Evolutionary conservation across 2,888 invertebrate genomes (phyloP).

Genomic region (Euzetes globulus): DNA sequence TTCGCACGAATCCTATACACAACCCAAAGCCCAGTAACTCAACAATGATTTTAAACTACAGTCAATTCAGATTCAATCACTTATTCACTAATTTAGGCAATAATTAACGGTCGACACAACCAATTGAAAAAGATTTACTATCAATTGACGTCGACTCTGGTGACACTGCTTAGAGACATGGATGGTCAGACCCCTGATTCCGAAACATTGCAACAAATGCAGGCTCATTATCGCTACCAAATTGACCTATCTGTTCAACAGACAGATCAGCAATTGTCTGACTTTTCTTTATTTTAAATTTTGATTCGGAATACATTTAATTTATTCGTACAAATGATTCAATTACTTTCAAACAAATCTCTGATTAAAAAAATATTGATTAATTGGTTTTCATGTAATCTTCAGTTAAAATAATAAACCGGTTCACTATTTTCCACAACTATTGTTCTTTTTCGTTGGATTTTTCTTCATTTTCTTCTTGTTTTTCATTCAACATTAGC

Average conservation of each 20-base stretch:
- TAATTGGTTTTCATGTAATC: no score
- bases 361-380: no score
- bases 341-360: background rate
- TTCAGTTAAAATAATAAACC: background rate
- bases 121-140: background rate
- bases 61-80: background rate
- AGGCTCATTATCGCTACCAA: background rate
- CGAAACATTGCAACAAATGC: background rate
- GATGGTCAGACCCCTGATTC: background rate
- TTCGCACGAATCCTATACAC: background rate
- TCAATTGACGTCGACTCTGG: background rate
- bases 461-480: no score
- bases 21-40: background rate
- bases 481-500: no score
- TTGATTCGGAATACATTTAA: background rate
- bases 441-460: no score
- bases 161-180: background rate
- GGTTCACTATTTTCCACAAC: no score
- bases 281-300: background rate
- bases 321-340: background rate
- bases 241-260: background rate
- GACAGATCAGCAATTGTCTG: background rate
- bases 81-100: background rate
- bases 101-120: background rate
- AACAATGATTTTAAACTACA: background rate